Base-by-base conservation (phyloP, 2,888 invertebrate species). In the Dynastes hyllus region DNA sequence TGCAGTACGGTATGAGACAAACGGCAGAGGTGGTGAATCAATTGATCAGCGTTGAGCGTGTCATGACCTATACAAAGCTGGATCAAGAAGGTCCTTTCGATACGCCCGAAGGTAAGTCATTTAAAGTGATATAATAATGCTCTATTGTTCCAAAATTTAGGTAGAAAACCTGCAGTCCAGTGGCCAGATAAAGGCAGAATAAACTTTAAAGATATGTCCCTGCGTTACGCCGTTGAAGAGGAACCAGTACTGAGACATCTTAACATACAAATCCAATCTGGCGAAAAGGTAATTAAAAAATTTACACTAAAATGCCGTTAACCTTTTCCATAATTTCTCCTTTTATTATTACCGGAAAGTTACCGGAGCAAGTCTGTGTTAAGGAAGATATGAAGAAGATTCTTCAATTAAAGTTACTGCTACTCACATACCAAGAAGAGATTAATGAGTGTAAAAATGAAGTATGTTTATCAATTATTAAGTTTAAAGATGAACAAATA, bases 1-100 rank as follows among this genome's bases (percentile, higher is more conserved):
- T 95, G 78, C 95, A 95, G 86, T 93, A 94, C 89, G 95, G 94
- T 9, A 92, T 95, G 80, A 91, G 95, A 78, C 95, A 95, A 87
- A 92, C 93, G 63, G 94, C 95, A 0, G 95, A 95, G 85, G 91
- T 92, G 61, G 90, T 93, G 73, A 92, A 93, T 11, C 93, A 94
- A 85, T 93, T 94, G 93, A 93, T 93, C 2, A 92, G 93, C 73
- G 96, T 96, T 0, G 96, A 96, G 87, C 90, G 96, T 79, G 92
- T 96, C 3, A 86, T 94, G 45, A 94, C 96, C 86, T 96, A 95
- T 87, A 92, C 93, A 0, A 89, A 92, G 6, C 88, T 96, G n/a
- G 93, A 93, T 0, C 90, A 92, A 50, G 96, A 96, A 88, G 91
- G 91, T 2, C 90, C 91, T 0, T 89, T 92, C 8, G 92, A 91